phyloP scores from a whole-genome alignment of 2,888 invertebrate species.

The Lycocerus yunnanus region DNA sequence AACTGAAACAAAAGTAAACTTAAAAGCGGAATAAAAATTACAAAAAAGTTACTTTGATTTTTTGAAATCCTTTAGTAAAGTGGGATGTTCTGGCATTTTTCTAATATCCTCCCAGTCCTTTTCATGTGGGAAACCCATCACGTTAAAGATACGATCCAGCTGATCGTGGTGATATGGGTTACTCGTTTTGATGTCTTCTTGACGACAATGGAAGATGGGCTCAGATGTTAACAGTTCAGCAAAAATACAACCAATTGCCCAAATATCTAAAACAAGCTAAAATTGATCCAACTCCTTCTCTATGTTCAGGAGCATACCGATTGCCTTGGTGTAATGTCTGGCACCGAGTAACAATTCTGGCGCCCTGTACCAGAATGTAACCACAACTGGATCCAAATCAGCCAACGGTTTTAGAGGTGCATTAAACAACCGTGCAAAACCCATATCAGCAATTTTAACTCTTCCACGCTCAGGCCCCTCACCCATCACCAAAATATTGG shows the following conservation, averaged over 20 bases:
- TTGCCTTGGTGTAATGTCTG: constrained; percentile 97
- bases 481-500: constrained; percentile 99
- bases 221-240: constrained; percentile 98
- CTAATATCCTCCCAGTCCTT: constrained; percentile 99
- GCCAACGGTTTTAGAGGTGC: constrained; percentile 97
- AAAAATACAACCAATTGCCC: constrained; percentile 99
- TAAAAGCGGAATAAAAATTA: not conserved
- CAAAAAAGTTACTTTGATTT: constrained; percentile 73
- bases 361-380: constrained; percentile 99
- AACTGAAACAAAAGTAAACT: constrained; percentile 59
- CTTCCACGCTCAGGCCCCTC: constrained; percentile 96
- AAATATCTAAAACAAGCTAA: constrained; percentile 73
- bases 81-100: constrained; percentile 99
- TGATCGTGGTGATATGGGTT: constrained; percentile 99
- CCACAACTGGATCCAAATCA: constrained; percentile 98
- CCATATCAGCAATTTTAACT: constrained; percentile 99
- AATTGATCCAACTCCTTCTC: not conserved
- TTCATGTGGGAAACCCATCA: constrained; percentile 98
- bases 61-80: constrained; percentile 94
- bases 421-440: constrained; percentile 97
- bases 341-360: constrained; percentile 94
- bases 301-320: constrained; percentile 65
- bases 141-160: constrained; percentile 96
- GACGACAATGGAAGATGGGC: constrained; percentile 98
- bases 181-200: constrained; percentile 99